These are phyloP conservation scores for Acipenser ruthenus DNA, from an alignment of 2,797 vertebrate species.

Conservation along the genomic window DNA sequence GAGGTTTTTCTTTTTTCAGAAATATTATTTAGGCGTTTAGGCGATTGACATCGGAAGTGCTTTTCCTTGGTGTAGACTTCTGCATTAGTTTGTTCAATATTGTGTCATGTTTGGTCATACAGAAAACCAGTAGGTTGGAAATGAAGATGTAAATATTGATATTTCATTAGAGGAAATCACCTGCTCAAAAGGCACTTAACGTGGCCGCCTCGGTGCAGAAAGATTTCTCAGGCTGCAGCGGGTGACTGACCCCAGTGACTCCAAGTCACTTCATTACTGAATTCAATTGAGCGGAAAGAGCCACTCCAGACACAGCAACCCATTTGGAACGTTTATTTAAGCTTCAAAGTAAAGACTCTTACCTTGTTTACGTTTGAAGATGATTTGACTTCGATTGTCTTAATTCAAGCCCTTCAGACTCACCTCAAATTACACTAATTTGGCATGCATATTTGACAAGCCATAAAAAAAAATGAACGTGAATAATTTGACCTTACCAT, in stretches of 20 bases:
- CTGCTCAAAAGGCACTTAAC: conserved; percentile 62
- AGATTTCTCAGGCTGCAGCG: conserved; percentile 42
- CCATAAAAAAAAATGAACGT: too few relatives aligned
- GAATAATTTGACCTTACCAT: too few relatives aligned
- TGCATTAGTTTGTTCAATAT: conserved; percentile 61
- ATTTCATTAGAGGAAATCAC: conserved; percentile 71
- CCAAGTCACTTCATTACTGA: conserved; percentile 73
- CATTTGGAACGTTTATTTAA: conserved; percentile 70
- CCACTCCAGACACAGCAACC: conserved; percentile 63
- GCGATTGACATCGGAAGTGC: conserved; percentile 24
- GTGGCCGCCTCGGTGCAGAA: conserved; percentile 47
- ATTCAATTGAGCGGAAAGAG: conserved; percentile 76
- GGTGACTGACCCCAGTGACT: conserved; percentile 55
- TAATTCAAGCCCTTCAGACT: too few relatives aligned
- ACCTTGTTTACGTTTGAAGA: too few relatives aligned
- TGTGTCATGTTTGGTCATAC: conserved; percentile 65
- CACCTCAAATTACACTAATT: too few relatives aligned
- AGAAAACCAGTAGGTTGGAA: conserved; percentile 59
- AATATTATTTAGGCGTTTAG: too few relatives aligned
- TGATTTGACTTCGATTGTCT: too few relatives aligned
- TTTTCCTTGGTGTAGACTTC: conserved; percentile 32
- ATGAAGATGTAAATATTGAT: conserved; percentile 76
- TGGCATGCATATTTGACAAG: too few relatives aligned
- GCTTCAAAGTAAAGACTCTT: conserved; percentile 46
- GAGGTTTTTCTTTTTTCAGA: too few relatives aligned